A percentile compares a stretch with the other conserved stretches of the same genome.
phyloP scores from a whole-genome alignment of 2,113 vertebrate genomes.

The Crotalus helleri region DNA sequence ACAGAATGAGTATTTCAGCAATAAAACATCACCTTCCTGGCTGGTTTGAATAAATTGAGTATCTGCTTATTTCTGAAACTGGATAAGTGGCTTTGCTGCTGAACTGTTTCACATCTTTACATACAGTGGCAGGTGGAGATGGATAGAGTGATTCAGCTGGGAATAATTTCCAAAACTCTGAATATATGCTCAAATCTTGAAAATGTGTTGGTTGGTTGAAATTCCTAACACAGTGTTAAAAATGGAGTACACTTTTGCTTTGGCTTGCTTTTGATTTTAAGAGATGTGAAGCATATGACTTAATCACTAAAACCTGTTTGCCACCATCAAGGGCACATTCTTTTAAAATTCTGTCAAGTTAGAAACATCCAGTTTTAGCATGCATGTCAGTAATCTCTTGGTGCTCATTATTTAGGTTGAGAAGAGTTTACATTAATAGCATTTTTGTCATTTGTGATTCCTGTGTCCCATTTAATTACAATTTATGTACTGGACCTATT shows the following conservation, averaged over 20 bases:
- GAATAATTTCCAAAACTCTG: neutral
- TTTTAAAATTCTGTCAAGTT: neutral
- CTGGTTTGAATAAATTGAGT: neutral
- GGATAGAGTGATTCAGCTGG: neutral
- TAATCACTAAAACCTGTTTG: neutral
- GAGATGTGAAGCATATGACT: neutral
- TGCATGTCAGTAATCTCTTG: neutral
- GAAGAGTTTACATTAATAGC: neutral
- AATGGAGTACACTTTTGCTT: neutral
- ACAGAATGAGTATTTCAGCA: neutral
- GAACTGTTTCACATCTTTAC: neutral
- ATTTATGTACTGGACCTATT: neutral
- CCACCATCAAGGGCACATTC: neutral
- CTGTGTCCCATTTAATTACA: neutral
- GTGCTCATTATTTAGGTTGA: neutral
- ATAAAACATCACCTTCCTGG: neutral
- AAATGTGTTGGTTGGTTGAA: neutral
- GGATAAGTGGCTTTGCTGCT: neutral
- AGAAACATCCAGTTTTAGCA: neutral
- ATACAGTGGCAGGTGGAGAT: neutral
- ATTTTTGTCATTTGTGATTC: neutral
- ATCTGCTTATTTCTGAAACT: neutral
- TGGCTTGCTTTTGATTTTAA: neutral
- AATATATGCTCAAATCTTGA: neutral
- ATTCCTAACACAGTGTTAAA: neutral